Base-by-base conservation (phyloP, 1,140 invertebrate genomes). In the Andricus grossulariae region DNA sequence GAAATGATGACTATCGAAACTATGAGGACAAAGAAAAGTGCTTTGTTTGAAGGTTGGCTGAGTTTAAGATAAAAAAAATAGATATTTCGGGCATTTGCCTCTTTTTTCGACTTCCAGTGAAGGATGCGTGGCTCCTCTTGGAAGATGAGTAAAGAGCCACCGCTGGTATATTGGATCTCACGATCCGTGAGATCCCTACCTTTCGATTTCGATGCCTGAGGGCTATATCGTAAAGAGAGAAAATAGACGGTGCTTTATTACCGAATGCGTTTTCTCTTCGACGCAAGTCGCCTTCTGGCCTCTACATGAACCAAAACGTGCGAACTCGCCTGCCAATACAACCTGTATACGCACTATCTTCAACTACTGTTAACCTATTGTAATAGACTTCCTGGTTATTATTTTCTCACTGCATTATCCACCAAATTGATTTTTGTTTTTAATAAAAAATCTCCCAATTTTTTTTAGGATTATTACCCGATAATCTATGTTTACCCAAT, bases 241-340 rank as follows among this genome's bases (percentile, higher is more conserved):
- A 77, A 77, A 72, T 50, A 71, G 55, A 21, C 45, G 45, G 57
- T 73, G 72, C 76, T 77, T 77, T 73, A 77, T 77, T 77, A 54
- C 66, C 72, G 72, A 60, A 73, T 71, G 76, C 76, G 76, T 77
- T 77, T 77, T 77, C 76, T 77, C 76, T 72, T 77, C 66, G 49
- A 55, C 49, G 75, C 60, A 55, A 76, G 54, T 72, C 75, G 71
- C 52, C 75, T 51, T 19, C 21, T 60, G 15, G 71, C 32, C 49
- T 25, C 19, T 57, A 66, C 19, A 57, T 57, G 16, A 39, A 39
- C 25, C 60, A 16, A 66, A 66, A 21, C 49, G 50, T 54, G 74
- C 74, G 66, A 76, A 76, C 70, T 71, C 16, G 18, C n/a, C 52
- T 54, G 52, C 52, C 16, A 54, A 54, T 54, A 10, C 52, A 54